Conservation (phyloP, 2,797 vertebrate species). For the Sebastes trivittatus region DNA sequence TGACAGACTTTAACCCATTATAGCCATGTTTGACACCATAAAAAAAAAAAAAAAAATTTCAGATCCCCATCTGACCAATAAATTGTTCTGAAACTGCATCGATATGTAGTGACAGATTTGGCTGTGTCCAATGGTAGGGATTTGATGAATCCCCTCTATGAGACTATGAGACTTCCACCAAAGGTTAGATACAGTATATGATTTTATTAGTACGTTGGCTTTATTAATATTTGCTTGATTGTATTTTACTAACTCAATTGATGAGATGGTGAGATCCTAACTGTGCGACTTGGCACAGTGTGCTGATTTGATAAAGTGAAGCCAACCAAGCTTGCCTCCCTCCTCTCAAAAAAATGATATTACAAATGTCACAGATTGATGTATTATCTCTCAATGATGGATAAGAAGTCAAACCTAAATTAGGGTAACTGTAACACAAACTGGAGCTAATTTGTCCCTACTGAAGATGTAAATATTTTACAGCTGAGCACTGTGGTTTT, state of each 20-base stretch:
- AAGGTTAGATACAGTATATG: neutral
- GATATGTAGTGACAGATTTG: neutral
- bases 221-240: neutral
- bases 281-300: neutral
- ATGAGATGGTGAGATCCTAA: neutral
- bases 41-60: neutral
- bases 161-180: neutral
- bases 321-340: neutral
- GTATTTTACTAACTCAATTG: neutral
- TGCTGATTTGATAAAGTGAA: neutral
- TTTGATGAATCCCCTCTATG: neutral
- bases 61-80: neutral
- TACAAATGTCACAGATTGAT: neutral
- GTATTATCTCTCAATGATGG: neutral
- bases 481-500: neutral
- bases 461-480: neutral
- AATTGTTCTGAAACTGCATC: neutral
- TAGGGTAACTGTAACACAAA: neutral
- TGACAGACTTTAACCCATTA: neutral
- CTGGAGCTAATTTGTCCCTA: neutral
- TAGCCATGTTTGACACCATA: neutral
- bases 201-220: neutral
- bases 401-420: neutral
- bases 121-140: neutral
- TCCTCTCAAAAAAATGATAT: neutral